These are phyloP conservation scores for Stomatorhinus ivindoensis DNA, from an alignment of 2,113 vertebrate genomes.

Conservation along the genomic window DNA sequence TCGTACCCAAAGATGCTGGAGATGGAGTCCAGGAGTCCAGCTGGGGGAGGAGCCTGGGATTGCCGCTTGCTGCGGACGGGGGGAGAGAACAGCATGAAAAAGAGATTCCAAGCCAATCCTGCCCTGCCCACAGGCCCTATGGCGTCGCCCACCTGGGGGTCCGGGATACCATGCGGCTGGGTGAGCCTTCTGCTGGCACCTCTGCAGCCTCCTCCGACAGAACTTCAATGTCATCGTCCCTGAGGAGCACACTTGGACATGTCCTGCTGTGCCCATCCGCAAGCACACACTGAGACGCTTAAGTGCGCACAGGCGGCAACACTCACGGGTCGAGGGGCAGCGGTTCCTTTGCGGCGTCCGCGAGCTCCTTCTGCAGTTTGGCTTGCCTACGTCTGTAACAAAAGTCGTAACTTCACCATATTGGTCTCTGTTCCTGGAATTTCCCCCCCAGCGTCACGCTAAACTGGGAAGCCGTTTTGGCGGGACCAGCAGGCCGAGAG, in stretches of 20 bases:
- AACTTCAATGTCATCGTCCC: constrained; percentile 96
- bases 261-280: neutral
- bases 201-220: constrained; percentile 78
- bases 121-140: too few species aligned
- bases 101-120: neutral
- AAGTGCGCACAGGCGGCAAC: neutral
- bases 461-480: neutral
- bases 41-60: constrained; percentile 70
- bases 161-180: constrained; percentile 57
- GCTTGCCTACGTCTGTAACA: constrained; percentile 77
- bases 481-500: neutral
- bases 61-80: constrained; percentile 74
- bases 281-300: neutral
- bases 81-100: constrained; percentile 54
- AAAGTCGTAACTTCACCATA: neutral
- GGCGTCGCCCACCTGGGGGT: constrained; percentile 62
- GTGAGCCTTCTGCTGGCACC: constrained; percentile 67
- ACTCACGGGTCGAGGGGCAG: constrained; percentile 86
- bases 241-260: constrained; percentile 37
- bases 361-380: constrained; percentile 90
- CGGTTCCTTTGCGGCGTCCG: constrained; percentile 94
- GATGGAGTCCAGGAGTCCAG: constrained; percentile 90
- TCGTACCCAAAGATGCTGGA: constrained; percentile 96
- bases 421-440: neutral
- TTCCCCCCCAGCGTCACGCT: neutral